These are phyloP conservation scores for Pandemis corylana DNA, from an alignment of 2,888 invertebrate species.

Conservation along the genomic window DNA sequence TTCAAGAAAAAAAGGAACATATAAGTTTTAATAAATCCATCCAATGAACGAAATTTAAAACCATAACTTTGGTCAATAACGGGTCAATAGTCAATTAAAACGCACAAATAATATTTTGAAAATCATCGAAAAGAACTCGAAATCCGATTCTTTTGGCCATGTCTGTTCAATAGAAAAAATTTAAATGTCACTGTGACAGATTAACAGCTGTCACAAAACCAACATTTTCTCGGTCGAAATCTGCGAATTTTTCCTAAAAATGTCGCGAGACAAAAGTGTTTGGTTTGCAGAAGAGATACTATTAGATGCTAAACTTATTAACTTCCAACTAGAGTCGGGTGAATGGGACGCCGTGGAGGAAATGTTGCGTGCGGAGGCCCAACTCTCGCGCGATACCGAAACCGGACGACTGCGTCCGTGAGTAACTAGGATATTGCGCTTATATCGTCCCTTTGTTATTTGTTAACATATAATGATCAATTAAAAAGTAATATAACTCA, in stretches of 20 bases:
- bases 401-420: constrained; percentile 81
- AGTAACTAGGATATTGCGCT: constrained; percentile 46
- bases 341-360: constrained; percentile 83
- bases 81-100: not conserved
- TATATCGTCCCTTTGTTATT: constrained; percentile 6
- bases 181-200: constrained; percentile 10
- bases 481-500: not conserved
- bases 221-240: constrained; percentile 24
- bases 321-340: constrained; percentile 80
- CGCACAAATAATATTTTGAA: not conserved
- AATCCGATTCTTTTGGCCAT: not conserved
- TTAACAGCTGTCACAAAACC: constrained; percentile 11
- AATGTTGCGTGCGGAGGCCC: constrained; percentile 81
- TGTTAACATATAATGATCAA: not conserved
- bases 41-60: no score
- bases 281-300: constrained; percentile 83
- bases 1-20: no score
- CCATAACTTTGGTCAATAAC: not conserved
- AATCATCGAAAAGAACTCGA: no score
- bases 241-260: constrained; percentile 50
- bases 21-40: no score
- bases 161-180: not conserved
- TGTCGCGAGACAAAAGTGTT: constrained; percentile 83
- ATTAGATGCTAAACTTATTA: constrained; percentile 80
- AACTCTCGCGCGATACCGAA: constrained; percentile 78